A percentile compares a stretch with the other conserved stretches of the same genome.
Conservation (phyloP, 2,113 vertebrate genomes). For the Hipposideros armiger region DNA sequence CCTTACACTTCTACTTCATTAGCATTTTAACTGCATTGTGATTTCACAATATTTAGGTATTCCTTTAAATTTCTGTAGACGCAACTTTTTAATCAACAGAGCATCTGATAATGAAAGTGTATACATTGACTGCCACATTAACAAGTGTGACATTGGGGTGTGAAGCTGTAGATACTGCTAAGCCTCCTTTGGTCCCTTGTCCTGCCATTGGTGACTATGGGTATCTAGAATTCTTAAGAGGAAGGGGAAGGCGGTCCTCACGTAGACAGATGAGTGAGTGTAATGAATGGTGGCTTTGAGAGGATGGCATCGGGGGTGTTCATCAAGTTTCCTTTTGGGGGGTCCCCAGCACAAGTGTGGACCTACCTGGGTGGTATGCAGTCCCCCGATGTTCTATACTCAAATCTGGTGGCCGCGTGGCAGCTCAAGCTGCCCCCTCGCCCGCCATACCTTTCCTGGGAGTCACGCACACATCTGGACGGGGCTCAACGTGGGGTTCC, state of each 20-base stretch:
- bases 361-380: neutral
- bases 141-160: neutral
- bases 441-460: neutral
- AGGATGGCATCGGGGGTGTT: neutral
- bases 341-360: neutral
- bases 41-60: neutral
- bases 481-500: accelerated
- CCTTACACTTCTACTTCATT: neutral
- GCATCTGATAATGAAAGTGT: neutral
- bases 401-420: neutral
- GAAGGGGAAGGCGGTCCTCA: neutral
- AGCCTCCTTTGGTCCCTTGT: no score
- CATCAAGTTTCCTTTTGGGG: neutral
- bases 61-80: neutral
- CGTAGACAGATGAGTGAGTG: accelerated
- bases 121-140: accelerated
- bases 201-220: accelerated
- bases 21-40: no score
- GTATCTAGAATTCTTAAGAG: accelerated
- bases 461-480: accelerated
- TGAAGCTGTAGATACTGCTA: accelerated
- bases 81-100: neutral
- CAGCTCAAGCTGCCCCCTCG: neutral
- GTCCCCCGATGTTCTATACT: accelerated
- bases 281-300: neutral